Evolutionary conservation across 2,888 invertebrate genomes (phyloP), one percentile per base, ranked within the genome.

Genomic region (Theristus sp.): DNA sequence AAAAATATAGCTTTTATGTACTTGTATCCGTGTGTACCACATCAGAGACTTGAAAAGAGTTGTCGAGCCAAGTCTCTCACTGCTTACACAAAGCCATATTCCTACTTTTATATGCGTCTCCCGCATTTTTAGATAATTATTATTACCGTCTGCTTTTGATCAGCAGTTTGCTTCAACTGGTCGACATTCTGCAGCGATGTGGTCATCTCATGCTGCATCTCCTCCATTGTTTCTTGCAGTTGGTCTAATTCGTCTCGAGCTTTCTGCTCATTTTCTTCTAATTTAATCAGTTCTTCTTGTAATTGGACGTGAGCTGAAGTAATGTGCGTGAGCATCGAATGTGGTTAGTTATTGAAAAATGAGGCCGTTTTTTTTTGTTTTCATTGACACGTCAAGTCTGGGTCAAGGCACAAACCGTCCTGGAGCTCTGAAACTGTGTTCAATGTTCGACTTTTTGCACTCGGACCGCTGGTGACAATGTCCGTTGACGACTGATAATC

Each of bases 261-360:
- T 73, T 84, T 84, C 59, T 82, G 81, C 60, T 84, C 84, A 62
- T 85, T 74, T 56, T 83, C 82, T 67, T 82, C 81, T 31, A 84
- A 78, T 76, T 75, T 75, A 61, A 70, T 68, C 49, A 75, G 20
- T 25, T 62, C 59, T 17, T 55, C 66, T 64, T 76, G 75, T 38
- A 71, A 70, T 58, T 72, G 70, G 28, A 54, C 47, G 56, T 57
- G 30, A 29, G 69, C 61, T 75, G 74, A 31, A 80, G n/a, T n/a
- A n/a, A n/a, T n/a, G n/a, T n/a, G n/a, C n/a, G n/a, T n/a, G n/a
- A n/a, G n/a, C n/a, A n/a, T n/a, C n/a, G n/a, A n/a, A n/a, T n/a
- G n/a, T n/a, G n/a, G n/a, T n/a, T n/a, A n/a, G n/a, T n/a, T 38
- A 38, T 38, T 20, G 20, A 20, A 38, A 38, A 38, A 38, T 38